Percentiles rank a stretch among this genome's conserved stretches.
These are phyloP conservation scores for Pangasius macronema DNA, from an alignment of 2,797 vertebrate species.

Conservation along the genomic window DNA sequence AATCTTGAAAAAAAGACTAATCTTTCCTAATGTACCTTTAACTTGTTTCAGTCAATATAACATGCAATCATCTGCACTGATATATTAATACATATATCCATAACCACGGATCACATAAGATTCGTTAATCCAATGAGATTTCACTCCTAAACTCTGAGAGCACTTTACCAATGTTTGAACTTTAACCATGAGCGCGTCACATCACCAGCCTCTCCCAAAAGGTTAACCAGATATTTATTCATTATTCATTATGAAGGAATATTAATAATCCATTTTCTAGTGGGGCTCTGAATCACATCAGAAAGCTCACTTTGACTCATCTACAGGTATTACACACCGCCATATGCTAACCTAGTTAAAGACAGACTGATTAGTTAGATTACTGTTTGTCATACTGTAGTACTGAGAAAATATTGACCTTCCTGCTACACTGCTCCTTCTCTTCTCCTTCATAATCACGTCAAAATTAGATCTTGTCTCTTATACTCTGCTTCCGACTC, in stretches of 20 bases:
- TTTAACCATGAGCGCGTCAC: background rate
- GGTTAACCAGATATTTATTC: background rate
- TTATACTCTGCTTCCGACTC: background rate
- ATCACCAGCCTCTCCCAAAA: background rate
- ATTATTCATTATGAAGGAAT: background rate
- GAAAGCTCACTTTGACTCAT: background rate
- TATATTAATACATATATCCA: no score
- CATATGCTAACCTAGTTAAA: background rate
- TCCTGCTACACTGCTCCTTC: background rate
- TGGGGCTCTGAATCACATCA: background rate
- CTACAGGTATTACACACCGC: no score
- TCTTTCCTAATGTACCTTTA: no score
- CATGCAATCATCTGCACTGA: no score
- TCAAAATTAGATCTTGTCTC: background rate
- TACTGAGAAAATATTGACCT: background rate
- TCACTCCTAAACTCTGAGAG: background rate
- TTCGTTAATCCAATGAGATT: no score
- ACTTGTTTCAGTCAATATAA: no score
- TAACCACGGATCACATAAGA: no score
- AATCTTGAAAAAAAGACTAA: no score
- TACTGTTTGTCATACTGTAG: background rate
- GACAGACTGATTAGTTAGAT: background rate
- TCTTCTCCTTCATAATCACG: background rate
- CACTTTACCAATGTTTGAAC: background rate
- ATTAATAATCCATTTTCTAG: background rate